phyloP scores from a whole-genome alignment of 2,888 invertebrate species.

The Chorisops tibialis region DNA sequence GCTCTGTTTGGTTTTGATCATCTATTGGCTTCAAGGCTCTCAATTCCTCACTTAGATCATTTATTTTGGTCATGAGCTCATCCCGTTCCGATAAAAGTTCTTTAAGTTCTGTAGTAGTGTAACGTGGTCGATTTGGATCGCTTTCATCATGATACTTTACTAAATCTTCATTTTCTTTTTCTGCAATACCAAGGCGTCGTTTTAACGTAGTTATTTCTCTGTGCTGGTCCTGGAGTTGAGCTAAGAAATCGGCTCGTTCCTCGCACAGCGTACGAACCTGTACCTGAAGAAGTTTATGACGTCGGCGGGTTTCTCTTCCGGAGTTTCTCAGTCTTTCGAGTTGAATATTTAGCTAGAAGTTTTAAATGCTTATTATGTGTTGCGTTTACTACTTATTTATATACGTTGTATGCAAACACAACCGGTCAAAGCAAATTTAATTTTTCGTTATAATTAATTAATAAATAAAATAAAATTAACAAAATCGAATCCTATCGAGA shows the following conservation, averaged over 20 bases:
- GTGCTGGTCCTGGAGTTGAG: slow-evolving; percentile 86
- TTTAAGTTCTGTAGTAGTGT: slow-evolving; percentile 59
- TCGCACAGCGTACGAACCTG: slow-evolving; percentile 83
- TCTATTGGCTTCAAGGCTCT: slow-evolving; percentile 59
- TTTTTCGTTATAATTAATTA: too few species aligned
- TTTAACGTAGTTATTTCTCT: slow-evolving; percentile 71
- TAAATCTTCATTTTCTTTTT: slow-evolving; percentile 74
- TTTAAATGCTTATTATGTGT: too few species aligned
- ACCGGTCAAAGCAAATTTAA: too few species aligned
- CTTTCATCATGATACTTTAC: slow-evolving; percentile 57
- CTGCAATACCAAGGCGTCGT: slow-evolving; percentile 59
- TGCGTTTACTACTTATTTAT: too few species aligned
- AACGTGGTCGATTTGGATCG: slow-evolving; percentile 74
- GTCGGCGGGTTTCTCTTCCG: slow-evolving; percentile 82
- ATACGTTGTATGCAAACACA: too few species aligned
- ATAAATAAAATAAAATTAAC: too few species aligned
- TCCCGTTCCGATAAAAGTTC: slow-evolving; percentile 73
- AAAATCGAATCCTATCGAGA: too few species aligned
- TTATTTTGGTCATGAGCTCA: slow-evolving; percentile 86
- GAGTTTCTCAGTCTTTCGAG: slow-evolving; percentile 80
- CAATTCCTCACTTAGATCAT: slow-evolving; percentile 90
- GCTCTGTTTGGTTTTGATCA: slow-evolving; percentile 36
- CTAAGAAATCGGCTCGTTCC: slow-evolving; percentile 86
- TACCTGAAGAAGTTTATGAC: slow-evolving; percentile 78
- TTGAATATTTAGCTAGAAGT: slow-evolving; percentile 80